Evolutionary conservation across 2,797 vertebrate genomes (phyloP).

Genomic region (Pseudocheirus occidentalis): DNA sequence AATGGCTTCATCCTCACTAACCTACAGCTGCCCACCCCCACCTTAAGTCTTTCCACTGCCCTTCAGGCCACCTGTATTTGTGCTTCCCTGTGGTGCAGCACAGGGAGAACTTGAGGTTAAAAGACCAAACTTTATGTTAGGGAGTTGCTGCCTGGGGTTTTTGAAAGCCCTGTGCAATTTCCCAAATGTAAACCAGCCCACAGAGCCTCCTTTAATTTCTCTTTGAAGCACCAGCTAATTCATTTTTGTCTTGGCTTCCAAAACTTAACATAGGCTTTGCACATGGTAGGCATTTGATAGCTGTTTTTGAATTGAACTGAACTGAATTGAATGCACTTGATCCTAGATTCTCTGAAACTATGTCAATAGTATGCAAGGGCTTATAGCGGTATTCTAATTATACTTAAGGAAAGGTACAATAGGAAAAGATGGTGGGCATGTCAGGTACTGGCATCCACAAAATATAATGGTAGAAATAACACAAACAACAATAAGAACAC

Average conservation of each 20-base stretch:
- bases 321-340: no score
- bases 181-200: background rate
- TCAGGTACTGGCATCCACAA: background rate
- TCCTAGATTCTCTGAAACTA: no score
- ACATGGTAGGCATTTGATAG: no score
- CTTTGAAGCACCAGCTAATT: background rate
- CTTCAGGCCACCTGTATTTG: background rate
- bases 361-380: no score
- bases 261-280: background rate
- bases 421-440: background rate
- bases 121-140: background rate
- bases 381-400: background rate
- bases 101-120: background rate
- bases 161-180: background rate
- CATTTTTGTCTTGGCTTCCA: background rate
- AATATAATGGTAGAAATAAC: background rate
- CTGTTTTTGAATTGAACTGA: background rate
- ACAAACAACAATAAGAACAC: background rate
- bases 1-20: background rate
- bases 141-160: background rate
- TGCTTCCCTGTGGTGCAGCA: background rate
- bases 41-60: background rate
- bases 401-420: background rate
- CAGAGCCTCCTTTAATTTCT: background rate
- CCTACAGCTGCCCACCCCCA: background rate